phyloP scores from a whole-genome alignment of 1,140 invertebrate species.

The Aphaenogaster rudis region DNA sequence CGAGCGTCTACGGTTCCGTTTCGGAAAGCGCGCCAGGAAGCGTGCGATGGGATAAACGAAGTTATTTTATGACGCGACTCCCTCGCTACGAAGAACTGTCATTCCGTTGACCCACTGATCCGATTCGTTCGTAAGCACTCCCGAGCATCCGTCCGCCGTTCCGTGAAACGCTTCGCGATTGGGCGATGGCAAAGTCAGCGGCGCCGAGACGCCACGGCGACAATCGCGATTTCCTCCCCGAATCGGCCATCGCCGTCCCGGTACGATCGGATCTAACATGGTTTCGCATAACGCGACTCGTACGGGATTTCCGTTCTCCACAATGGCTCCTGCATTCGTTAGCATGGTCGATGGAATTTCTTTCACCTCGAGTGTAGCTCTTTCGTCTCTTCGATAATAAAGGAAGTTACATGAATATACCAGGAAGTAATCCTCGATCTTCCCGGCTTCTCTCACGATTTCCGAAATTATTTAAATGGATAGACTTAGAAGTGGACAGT shows the following conservation, averaged over 20 bases:
- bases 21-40: neutral
- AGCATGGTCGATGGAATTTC: neutral
- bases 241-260: neutral
- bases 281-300: neutral
- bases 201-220: conserved; percentile 37
- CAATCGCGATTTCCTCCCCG: neutral
- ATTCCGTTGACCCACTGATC: conserved; percentile 68
- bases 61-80: neutral
- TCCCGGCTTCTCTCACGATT: neutral
- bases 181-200: conserved; percentile 62
- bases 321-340: neutral
- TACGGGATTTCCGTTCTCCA: neutral
- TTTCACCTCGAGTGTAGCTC: neutral
- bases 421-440: neutral
- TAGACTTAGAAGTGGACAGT: conserved; percentile 1
- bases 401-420: neutral
- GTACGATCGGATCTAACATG: neutral
- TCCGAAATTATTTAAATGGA: conserved; percentile 1
- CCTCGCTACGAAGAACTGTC: neutral
- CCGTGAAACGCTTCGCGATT: conserved; percentile 36
- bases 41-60: conserved; percentile 10
- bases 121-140: conserved; percentile 44
- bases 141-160: conserved; percentile 9
- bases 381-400: neutral
- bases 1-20: conserved; percentile 9